phyloP scores from a whole-genome alignment of 2,797 vertebrate species.

The Tarsius wallacei region DNA sequence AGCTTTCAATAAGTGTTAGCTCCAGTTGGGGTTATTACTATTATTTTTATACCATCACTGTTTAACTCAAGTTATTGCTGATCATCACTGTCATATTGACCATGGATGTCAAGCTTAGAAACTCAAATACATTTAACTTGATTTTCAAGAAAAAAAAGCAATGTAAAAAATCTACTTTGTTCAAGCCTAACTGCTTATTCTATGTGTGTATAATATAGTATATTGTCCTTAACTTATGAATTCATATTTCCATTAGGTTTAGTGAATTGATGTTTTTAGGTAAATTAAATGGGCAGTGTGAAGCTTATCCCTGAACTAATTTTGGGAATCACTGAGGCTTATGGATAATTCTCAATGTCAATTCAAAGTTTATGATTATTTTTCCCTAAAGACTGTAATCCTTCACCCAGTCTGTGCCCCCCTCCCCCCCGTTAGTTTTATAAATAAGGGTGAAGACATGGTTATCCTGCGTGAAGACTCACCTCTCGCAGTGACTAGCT shows the following conservation, averaged over 20 bases:
- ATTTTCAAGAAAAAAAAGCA: background rate
- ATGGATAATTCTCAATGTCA: conserved; percentile 46
- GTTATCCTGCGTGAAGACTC: background rate
- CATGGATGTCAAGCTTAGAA: conserved; percentile 1
- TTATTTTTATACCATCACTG: background rate
- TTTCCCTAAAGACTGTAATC: conserved; percentile 19
- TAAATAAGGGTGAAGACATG: conserved; percentile 32
- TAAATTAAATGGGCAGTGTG: conserved; percentile 40
- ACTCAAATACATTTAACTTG: conserved; percentile 55
- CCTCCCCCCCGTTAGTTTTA: background rate
- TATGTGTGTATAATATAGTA: conserved; percentile 27
- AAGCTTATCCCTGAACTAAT: conserved; percentile 11
- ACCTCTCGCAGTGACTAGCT: background rate
- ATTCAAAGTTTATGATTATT: conserved; percentile 62
- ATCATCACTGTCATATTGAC: background rate
- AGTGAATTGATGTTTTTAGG: conserved; percentile 64
- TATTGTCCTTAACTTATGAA: conserved; percentile 56
- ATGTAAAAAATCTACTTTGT: conserved; percentile 44
- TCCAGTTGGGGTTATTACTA: background rate
- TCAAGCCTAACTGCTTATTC: conserved; percentile 59
- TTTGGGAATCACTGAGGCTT: conserved; percentile 65
- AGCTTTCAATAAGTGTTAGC: background rate
- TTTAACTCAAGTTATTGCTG: background rate
- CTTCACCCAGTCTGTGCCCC: background rate
- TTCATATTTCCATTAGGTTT: conserved; percentile 64